Evolutionary conservation across 2,797 vertebrate species (phyloP), one percentile per base, ranked within the genome.

Genomic region (Hemitrygon akajei): DNA sequence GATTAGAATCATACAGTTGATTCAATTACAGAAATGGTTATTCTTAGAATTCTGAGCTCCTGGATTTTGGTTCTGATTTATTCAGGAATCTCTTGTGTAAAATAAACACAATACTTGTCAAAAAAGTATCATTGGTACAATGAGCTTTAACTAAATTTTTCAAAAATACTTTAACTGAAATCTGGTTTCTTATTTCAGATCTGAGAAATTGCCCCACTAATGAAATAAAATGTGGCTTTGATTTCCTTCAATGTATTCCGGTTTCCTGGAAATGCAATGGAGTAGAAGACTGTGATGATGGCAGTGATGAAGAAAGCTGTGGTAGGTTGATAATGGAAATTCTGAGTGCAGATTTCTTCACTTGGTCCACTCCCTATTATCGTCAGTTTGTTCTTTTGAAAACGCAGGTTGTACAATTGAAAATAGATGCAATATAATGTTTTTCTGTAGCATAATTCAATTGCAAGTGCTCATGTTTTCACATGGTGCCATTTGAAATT

Each of bases 201-300:
- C 37, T 58, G 91, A 93, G 25, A 76, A 76, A 4, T 2, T 93
- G 91, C 14, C 91, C 91, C 40, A 56, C 16, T 56, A 69, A 47
- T 7, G 71, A 93, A 76, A n/a, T 93, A n/a, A 93, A 56, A 73
- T 93, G 91, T 93, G 71, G 71, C 22, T 7, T 40, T 76, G 91
- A 40, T 27, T 93, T 58, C 14, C 40, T 58, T 47, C 91, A 58
- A 7, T 93, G 91, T 76, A 93, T 93, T 76, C 91, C 91, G 30
- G 37, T 18, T 93, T 73, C 91, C 34, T 93, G 91, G 91, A 93
- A 93, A n/a, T 93, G 91, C 40, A 93, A 93, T 93, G 71, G 91
- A 5, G 25, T 75, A 16, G 12, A 16, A 14, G 91, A 93, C 71
- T 93, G 91, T 18, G 71, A 58, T 47, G 14, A 73, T 73, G 71